A percentile compares a stretch with the other conserved stretches of the same genome.
These are phyloP conservation scores for Rotaria magnacalcarata DNA, from an alignment of 2,888 invertebrate genomes.

Conservation along the genomic window DNA sequence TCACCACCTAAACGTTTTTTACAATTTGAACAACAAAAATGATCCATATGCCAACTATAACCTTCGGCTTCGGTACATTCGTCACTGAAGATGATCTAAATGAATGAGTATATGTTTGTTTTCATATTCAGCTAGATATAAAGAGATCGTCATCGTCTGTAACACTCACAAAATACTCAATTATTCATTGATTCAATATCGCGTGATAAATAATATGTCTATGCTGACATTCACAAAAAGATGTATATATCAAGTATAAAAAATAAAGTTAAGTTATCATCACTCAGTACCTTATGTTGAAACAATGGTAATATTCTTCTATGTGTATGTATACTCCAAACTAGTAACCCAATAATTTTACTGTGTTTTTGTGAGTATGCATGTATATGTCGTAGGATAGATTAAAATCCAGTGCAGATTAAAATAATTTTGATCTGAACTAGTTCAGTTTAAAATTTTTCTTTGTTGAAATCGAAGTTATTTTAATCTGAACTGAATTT, in stretches of 20 bases:
- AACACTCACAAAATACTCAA: no score
- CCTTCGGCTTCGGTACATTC: slow-evolving; percentile 99
- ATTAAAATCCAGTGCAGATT: no score
- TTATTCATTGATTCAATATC: neutral
- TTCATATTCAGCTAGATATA: no score
- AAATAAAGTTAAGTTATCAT: neutral
- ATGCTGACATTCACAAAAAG: neutral
- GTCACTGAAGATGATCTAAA: slow-evolving; percentile 81
- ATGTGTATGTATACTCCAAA: neutral
- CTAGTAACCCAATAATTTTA: neutral
- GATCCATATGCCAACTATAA: slow-evolving; percentile 96
- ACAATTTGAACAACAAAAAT: slow-evolving; percentile 96
- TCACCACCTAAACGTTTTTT: slow-evolving; percentile 78
- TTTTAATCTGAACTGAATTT: no score
- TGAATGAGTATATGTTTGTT: neutral
- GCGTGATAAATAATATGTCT: neutral
- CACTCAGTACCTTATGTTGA: neutral
- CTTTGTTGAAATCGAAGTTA: no score
- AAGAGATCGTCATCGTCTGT: no score
- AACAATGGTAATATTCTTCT: neutral
- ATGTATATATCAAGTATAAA: neutral
- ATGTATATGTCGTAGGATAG: neutral
- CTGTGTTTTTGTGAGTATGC: neutral
- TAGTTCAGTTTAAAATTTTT: no score
- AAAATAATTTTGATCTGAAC: no score